Evolutionary conservation across 2,888 invertebrate species (phyloP).

Genomic region (Drosophila stalkeri): DNA sequence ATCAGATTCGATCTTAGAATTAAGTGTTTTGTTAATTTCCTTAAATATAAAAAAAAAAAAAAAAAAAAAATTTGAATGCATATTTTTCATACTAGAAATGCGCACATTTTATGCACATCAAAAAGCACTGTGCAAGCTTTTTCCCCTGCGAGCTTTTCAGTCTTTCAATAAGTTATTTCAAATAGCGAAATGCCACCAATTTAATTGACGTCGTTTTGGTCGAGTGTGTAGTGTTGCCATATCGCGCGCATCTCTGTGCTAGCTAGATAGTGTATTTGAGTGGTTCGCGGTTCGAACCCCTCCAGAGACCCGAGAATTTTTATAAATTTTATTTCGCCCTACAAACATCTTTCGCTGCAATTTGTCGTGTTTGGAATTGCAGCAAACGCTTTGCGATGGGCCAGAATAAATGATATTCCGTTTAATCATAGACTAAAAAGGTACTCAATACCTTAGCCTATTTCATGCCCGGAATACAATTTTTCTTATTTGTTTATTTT

Average conservation of each 20-base stretch:
- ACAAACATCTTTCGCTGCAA: conserved; percentile 48
- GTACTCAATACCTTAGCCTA: conserved; percentile 76
- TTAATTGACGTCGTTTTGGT: conserved; percentile 36
- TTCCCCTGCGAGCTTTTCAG: conserved; percentile 25
- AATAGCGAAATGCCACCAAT: neutral
- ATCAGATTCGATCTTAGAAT: no score
- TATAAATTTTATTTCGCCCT: conserved; percentile 38
- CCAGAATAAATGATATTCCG: conserved; percentile 73
- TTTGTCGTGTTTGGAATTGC: conserved; percentile 67
- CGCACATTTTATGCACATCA: neutral
- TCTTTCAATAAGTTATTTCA: conserved; percentile 22
- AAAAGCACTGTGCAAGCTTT: conserved; percentile 30
- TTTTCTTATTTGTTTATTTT: conserved; percentile 9
- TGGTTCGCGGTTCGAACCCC: conserved; percentile 35
- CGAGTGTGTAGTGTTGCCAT: conserved; percentile 13
- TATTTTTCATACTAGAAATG: neutral
- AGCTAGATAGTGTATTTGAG: no score
- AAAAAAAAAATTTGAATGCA: neutral
- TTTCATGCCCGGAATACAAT: conserved; percentile 83
- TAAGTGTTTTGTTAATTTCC: no score
- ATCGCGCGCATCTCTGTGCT: neutral
- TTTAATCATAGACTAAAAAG: conserved; percentile 82
- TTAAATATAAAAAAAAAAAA: no score
- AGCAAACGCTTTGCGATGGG: conserved; percentile 63
- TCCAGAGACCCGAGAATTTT: neutral